Conservation (phyloP, 2,113 vertebrate species). For the Clinocottus analis region DNA sequence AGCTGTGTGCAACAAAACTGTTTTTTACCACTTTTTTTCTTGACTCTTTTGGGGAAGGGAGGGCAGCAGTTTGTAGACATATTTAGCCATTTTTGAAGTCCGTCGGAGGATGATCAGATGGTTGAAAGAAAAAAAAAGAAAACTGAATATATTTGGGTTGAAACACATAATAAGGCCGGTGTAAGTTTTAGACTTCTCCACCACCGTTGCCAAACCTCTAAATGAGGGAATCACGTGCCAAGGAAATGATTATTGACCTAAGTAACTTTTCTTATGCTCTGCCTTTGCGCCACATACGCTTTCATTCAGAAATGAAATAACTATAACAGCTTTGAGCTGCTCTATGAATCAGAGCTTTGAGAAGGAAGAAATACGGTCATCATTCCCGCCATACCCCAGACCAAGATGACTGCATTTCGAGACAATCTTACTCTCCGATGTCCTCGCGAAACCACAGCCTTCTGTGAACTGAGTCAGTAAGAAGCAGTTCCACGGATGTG, state of each 20-base stretch:
- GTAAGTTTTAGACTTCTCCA: background rate
- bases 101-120: background rate
- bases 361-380: slow-evolving; percentile 21
- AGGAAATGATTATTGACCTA: background rate
- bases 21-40: background rate
- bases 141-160: background rate
- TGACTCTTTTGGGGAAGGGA: background rate
- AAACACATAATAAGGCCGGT: background rate
- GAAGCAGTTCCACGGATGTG: slow-evolving; percentile 14
- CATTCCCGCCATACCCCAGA: slow-evolving; percentile 9
- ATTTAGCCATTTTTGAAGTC: background rate
- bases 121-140: background rate
- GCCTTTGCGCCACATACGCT: background rate
- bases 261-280: background rate
- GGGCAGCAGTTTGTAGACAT: background rate
- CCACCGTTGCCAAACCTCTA: background rate
- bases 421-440: slow-evolving; percentile 26
- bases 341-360: slow-evolving; percentile 12
- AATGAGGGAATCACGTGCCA: background rate
- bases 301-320: background rate
- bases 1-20: background rate
- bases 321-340: slow-evolving; percentile 1
- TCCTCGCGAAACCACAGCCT: slow-evolving; percentile 32
- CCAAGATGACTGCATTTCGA: slow-evolving; percentile 42
- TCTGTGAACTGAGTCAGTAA: slow-evolving; percentile 31